Percentiles rank a stretch among this genome's conserved stretches.
Conservation (phyloP, 2,797 vertebrate genomes). For the Toxotes lorentzi region DNA sequence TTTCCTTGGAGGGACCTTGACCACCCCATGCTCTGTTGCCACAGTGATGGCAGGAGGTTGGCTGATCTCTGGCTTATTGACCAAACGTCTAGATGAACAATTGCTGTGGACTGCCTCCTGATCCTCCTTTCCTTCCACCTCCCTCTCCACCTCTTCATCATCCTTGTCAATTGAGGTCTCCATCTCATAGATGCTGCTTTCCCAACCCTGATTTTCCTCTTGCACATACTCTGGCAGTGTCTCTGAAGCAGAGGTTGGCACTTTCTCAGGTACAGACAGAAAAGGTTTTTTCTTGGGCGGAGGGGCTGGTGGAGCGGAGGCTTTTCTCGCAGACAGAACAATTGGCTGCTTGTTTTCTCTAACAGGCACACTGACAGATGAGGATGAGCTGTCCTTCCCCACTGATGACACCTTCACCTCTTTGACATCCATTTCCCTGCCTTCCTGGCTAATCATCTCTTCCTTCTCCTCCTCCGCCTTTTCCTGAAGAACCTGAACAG, state of each 20-base stretch:
- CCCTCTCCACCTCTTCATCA: constrained; percentile 33
- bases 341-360: constrained; percentile 13
- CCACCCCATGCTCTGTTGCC: constrained; percentile 61
- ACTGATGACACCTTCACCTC: constrained; percentile 75
- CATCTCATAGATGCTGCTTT: constrained; percentile 52
- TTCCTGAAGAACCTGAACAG: constrained; percentile 83
- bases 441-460: constrained; percentile 54
- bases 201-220: constrained; percentile 66
- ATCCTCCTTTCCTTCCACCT: constrained; percentile 10
- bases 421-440: constrained; percentile 65
- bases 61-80: constrained; percentile 80
- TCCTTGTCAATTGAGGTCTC: constrained; percentile 64
- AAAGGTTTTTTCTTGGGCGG: constrained; percentile 71
- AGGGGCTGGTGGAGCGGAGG: constrained; percentile 58
- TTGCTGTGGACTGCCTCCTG: constrained; percentile 23
- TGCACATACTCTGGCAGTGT: constrained; percentile 45
- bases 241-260: constrained; percentile 22
- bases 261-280: constrained; percentile 61
- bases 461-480: constrained; percentile 77
- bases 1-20: constrained; percentile 84
- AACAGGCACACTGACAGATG: constrained; percentile 74
- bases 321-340: constrained; percentile 45
- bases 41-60: constrained; percentile 65
- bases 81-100: constrained; percentile 66
- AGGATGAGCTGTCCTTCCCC: constrained; percentile 78